Evolutionary conservation across 2,888 invertebrate genomes (phyloP), one percentile per base, ranked within the genome.

Genomic region (Acanthosepion pharaonis): DNA sequence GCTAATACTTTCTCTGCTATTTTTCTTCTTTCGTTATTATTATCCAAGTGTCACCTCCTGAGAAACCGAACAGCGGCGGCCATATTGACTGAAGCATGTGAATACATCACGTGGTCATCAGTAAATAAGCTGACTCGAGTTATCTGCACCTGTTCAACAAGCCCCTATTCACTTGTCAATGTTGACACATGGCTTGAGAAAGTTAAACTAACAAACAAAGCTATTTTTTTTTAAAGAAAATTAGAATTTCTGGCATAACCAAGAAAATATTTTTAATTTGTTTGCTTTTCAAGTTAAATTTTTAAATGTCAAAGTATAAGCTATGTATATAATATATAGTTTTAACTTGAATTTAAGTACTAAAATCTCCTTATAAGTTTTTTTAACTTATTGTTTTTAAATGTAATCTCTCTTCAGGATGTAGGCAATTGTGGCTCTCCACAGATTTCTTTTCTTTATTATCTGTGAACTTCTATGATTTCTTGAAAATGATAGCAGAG

Each of bases 31-130:
- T 91, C 55, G 51, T 48, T 64, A n/a, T 51, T 64, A 55, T 51
- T n/a, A 94, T 59, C 94, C 48, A 94, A 94, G 91, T 95, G 91
- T 95, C 95, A 95, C 94, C 94, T 94, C 42, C 91, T 93, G 64
- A 33, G 78, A 94, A 91, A 92, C 91, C 92, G 94, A 91, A 94
- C 92, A 91, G 94, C 78, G 91, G 94, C 94, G 94, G 95, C 95
- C 95, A 95, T 95, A 92, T 95, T 95, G 93, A 53, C 94, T 91
- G 94, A 94, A 94, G 94, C 95, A 95, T 95, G 95, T 94, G 95
- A 92, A 94, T 42, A 51, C 28, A 92, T 94, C 95, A 95, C 95
- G 95, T 95, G 95, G 94, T 94, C 51, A 92, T 91, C 49, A 92
- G n/a, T 33, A 78, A 78, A n/a, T 78, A 78, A 78, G n/a, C 78